Conservation (phyloP, 1,140 invertebrate genomes). For the Listronotus bonariensis region DNA sequence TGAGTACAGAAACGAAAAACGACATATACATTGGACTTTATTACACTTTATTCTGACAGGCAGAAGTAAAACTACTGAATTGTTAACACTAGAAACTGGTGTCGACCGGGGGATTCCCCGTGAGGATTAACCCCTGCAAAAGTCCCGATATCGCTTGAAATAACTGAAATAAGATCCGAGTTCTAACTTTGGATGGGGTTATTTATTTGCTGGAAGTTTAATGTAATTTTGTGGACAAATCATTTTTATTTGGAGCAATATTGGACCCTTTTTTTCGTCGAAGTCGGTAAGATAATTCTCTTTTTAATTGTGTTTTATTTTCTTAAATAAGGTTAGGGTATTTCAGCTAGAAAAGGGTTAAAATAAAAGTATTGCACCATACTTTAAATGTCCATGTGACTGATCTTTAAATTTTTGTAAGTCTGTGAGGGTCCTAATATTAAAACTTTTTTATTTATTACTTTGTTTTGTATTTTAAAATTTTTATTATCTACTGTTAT, state of each 20-base stretch:
- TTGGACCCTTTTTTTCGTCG: slow-evolving; percentile 5
- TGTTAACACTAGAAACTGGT: slow-evolving; percentile 54
- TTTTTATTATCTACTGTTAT: too few relatives aligned
- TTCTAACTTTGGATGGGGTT: slow-evolving; percentile 34
- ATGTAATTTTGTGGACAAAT: slow-evolving; percentile 39
- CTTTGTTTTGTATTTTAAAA: too few relatives aligned
- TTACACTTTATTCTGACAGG: slow-evolving; percentile 56
- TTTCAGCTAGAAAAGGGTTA: too few relatives aligned
- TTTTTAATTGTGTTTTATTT: too few relatives aligned
- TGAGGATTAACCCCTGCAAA: slow-evolving; percentile 52
- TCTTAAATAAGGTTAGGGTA: too few relatives aligned
- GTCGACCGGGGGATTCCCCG: slow-evolving; percentile 50
- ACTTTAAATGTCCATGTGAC: too few relatives aligned
- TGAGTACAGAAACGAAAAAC: slow-evolving; percentile 34
- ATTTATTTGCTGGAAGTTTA: slow-evolving; percentile 33
- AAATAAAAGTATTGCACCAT: too few relatives aligned
- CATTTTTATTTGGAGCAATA: slow-evolving; percentile 34
- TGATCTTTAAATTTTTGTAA: too few relatives aligned
- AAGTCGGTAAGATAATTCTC: too few relatives aligned
- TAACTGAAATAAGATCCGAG: slow-evolving; percentile 43
- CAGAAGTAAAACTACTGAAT: slow-evolving; percentile 55
- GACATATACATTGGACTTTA: slow-evolving; percentile 51
- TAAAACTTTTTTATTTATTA: too few relatives aligned
- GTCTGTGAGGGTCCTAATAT: too few relatives aligned
- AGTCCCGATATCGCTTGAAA: slow-evolving; percentile 53